phyloP scores from a whole-genome alignment of 1,140 invertebrate genomes.

The Drosophila tsacasi region DNA sequence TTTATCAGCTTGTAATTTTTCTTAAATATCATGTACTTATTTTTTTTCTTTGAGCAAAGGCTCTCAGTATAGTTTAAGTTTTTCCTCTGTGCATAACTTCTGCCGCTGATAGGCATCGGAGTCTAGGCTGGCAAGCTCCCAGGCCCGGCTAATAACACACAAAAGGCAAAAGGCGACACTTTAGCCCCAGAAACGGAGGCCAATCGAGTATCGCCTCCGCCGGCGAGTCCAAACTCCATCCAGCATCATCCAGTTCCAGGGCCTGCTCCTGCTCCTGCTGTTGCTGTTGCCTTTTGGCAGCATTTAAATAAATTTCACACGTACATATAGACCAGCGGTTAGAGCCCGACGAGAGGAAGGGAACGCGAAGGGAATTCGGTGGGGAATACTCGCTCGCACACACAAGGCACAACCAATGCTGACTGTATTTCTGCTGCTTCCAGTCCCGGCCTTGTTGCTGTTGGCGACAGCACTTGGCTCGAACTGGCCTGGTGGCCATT shows the following conservation, averaged over 20 bases:
- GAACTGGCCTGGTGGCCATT: constrained; percentile 62
- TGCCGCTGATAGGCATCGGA: constrained; percentile 56
- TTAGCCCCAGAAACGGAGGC: constrained; percentile 44
- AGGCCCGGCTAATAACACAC: constrained; percentile 40
- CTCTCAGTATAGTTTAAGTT: background rate
- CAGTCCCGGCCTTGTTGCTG: constrained; percentile 36
- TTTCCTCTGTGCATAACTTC: constrained; percentile 10
- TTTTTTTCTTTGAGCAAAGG: background rate
- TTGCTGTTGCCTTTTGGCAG: constrained; percentile 73
- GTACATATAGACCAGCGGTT: constrained; percentile 43
- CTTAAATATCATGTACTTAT: background rate
- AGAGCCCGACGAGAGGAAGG: constrained; percentile 2
- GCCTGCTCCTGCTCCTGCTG: constrained; percentile 13
- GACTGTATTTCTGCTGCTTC: constrained; percentile 6
- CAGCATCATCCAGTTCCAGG: constrained; percentile 21
- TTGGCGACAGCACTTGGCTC: constrained; percentile 56
- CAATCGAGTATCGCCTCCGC: constrained; percentile 51
- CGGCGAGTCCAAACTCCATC: constrained; percentile 12
- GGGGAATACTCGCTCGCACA: constrained; percentile 6
- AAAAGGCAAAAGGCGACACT: constrained; percentile 52
- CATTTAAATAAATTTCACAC: constrained; percentile 79
- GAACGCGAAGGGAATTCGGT: background rate
- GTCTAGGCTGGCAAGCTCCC: constrained; percentile 46
- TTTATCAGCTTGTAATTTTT: background rate
- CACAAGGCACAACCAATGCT: constrained; percentile 12